Evolutionary conservation across 1,140 invertebrate species (phyloP).

Genomic region (Atta colombica): DNA sequence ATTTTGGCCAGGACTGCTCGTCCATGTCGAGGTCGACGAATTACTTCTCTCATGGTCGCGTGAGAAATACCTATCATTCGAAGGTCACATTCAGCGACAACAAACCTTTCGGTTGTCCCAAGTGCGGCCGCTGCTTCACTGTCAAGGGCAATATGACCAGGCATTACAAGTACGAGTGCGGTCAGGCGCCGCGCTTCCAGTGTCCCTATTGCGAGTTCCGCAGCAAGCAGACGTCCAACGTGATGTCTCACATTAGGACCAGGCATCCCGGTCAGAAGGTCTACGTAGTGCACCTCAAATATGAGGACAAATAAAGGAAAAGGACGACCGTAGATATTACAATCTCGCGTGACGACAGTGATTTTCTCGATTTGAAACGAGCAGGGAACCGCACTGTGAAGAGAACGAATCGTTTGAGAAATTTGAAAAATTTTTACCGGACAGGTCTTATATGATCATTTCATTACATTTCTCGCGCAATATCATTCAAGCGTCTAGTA

Average conservation of each 20-base stretch:
- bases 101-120: constrained; percentile 79
- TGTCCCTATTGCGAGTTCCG: constrained; percentile 87
- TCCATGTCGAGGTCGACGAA: constrained; percentile 16
- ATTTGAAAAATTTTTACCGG: neutral
- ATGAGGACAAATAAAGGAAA: constrained; percentile 56
- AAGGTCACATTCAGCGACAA: constrained; percentile 50
- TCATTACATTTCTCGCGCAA: neutral
- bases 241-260: constrained; percentile 77
- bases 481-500: neutral
- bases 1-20: neutral
- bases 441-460: neutral
- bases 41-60: constrained; percentile 60
- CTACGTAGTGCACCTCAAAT: constrained; percentile 75
- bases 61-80: constrained; percentile 40
- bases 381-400: constrained; percentile 22
- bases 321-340: neutral
- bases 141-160: constrained; percentile 86
- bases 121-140: constrained; percentile 84
- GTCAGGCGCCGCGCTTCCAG: constrained; percentile 89
- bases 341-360: neutral
- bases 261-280: constrained; percentile 75
- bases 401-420: neutral
- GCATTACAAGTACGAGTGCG: constrained; percentile 91
- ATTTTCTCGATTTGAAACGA: neutral
- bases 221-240: constrained; percentile 81